Conservation (phyloP, 1,140 invertebrate genomes). For the Drosophila tristis region DNA sequence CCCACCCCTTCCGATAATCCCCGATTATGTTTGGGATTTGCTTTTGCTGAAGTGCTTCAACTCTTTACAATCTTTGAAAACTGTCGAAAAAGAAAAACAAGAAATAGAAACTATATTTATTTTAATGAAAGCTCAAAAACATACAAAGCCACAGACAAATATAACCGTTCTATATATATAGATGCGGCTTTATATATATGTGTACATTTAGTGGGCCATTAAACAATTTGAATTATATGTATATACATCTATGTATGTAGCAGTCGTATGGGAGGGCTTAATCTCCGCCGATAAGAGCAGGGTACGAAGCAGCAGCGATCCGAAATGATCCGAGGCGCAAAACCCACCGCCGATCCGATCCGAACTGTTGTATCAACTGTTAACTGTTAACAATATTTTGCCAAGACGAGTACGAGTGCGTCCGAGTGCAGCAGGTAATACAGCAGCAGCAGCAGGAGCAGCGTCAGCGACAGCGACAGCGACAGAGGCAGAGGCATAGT, state of each 20-base stretch:
- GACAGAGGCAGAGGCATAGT: constrained; percentile 15
- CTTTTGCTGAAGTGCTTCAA: not conserved
- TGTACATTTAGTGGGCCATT: constrained; percentile 46
- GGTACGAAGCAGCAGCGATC: constrained; percentile 3
- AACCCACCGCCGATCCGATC: constrained; percentile 39
- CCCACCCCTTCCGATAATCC: not conserved
- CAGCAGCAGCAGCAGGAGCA: constrained; percentile 4
- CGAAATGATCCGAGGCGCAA: constrained; percentile 37
- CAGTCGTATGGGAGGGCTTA: constrained; percentile 43
- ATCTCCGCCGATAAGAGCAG: constrained; percentile 59
- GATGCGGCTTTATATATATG: constrained; percentile 28
- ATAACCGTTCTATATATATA: constrained; percentile 18
- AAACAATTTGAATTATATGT: constrained; percentile 61
- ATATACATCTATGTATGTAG: not conserved
- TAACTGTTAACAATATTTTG: constrained; percentile 58
- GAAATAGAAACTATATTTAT: constrained; percentile 52
- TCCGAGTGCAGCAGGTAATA: constrained; percentile 49
- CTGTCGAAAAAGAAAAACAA: constrained; percentile 30
- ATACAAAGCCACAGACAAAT: constrained; percentile 25
- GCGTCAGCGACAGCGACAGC: constrained; percentile 19
- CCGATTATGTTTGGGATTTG: too few species aligned
- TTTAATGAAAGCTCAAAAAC: constrained; percentile 43
- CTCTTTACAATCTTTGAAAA: constrained; percentile 34
- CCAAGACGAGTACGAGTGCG: constrained; percentile 55
- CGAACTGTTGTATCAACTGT: constrained; percentile 49